Percentiles rank a stretch among this genome's conserved stretches.
Conservation (phyloP, 2,113 vertebrate species). For the Ciconia stormi region DNA sequence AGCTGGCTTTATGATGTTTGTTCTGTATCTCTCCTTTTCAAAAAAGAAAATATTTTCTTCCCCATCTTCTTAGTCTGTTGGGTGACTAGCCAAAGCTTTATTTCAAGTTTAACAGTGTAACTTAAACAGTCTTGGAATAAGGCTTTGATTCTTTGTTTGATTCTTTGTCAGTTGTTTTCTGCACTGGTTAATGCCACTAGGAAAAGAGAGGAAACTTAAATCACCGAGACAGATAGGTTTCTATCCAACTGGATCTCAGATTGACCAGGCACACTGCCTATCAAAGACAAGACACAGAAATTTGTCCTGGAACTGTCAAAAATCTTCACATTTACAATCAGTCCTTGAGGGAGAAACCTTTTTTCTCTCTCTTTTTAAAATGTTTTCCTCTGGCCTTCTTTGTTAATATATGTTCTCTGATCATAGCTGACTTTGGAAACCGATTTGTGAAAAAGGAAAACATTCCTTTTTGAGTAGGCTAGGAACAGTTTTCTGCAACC, state of each 20-base stretch:
- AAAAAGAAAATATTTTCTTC: background rate
- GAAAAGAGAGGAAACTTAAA: background rate
- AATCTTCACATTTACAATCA: background rate
- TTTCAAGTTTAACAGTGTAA: background rate
- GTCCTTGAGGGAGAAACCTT: background rate
- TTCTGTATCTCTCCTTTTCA: background rate
- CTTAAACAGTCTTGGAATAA: background rate
- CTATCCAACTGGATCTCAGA: background rate
- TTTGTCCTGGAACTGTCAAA: slow-evolving; percentile 9
- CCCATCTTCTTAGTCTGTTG: background rate
- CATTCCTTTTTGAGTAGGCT: background rate
- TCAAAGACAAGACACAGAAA: background rate
- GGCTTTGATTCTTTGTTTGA: background rate
- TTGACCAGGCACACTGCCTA: background rate
- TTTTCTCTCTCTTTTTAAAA: background rate
- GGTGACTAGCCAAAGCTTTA: background rate
- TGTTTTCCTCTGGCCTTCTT: background rate
- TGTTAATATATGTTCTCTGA: slow-evolving; percentile 19
- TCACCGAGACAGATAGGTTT: background rate
- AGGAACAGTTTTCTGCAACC: background rate
- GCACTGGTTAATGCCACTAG: background rate
- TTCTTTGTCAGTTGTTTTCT: background rate
- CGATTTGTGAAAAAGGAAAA: background rate
- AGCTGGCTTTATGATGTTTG: background rate
- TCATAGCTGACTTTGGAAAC: background rate